phyloP scores from a whole-genome alignment of 30 jellyfish, hydroid and myxozoan species.

The Turritopsis rubra region DNA sequence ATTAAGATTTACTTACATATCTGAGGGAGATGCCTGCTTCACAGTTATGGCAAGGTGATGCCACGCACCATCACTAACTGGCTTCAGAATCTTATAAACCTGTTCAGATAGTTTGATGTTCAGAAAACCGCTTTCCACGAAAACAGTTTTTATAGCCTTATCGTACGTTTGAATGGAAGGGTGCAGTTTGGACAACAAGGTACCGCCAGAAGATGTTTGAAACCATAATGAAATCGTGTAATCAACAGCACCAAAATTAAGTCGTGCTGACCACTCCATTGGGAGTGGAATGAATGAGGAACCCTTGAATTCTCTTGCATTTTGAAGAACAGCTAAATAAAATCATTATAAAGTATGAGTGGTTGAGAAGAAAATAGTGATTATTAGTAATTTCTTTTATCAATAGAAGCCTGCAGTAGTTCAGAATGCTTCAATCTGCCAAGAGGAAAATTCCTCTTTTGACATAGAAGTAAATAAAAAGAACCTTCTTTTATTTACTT shows the following conservation, averaged over 20 bases:
- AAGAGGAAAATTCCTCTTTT: too few species aligned
- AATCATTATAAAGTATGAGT: too few species aligned
- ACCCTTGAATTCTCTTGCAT: conserved; percentile 37
- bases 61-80: conserved; percentile 54
- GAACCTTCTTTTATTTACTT: too few species aligned
- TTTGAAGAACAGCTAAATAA: conserved; percentile 18
- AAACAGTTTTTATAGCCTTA: conserved; percentile 29
- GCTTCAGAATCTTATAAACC: background rate
- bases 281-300: conserved; percentile 46
- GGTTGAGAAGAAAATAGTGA: too few species aligned
- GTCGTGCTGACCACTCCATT: conserved; percentile 11
- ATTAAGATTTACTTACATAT: conserved; percentile 39
- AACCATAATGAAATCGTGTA: conserved; percentile 55
- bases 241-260: conserved; percentile 61
- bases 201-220: conserved; percentile 46
- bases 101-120: conserved; percentile 46
- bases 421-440: too few species aligned
- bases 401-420: too few species aligned
- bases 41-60: conserved; percentile 49
- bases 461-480: too few species aligned
- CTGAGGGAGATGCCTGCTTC: conserved; percentile 21
- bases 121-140: conserved; percentile 42
- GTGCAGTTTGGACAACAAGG: conserved; percentile 41
- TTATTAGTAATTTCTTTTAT: too few species aligned
- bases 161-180: conserved; percentile 17